Base-by-base conservation (phyloP, 2,797 vertebrate species). In the Cuculus canorus region DNA sequence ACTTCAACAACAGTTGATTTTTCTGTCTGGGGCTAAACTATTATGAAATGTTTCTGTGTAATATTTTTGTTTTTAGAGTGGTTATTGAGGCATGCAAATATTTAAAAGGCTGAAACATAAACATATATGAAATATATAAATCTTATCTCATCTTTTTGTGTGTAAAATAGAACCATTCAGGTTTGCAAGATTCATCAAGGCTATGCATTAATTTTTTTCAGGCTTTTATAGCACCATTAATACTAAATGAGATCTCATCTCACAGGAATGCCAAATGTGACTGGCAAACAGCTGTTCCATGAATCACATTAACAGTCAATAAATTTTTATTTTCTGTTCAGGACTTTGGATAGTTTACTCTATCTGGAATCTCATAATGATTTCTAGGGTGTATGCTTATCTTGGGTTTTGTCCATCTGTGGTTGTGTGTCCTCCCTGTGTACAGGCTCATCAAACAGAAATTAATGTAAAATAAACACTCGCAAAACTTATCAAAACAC, bases 181-280 rank as follows among this genome's bases (percentile, higher is more conserved):
- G 75, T 90, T 96, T 85, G 76, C 80, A 89, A 82, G 81, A 94
- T 86, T 91, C 84, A 94, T 96, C 95, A 94, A 83, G 82, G 91
- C 83, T 61, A 22, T 1, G 8, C 86, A 81, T 96, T 94, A 95
- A 88, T 86, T 96, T 95, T 82, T 90, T 96, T 91, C 68, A 92
- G 59, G 57, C 77, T 95, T 96, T 97, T 96, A 97, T 88, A 92
- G 94, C 87, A 75, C 79, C 85, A 94, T 96, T 96, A 97, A 96
- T 95, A 95, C 93, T 94, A 97, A 96, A 93, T 89, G 93, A 93
- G 93, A 94, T 96, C 95, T 97, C 96, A 96, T 96, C 95, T 96
- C 56, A 0, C 70, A 96, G 92, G 96, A 96, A 91, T 96, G 94
- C 95, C 94, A 86, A 92, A 54, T 86, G 93, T 93, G 93, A 93